Base-by-base conservation (phyloP, 2,888 invertebrate genomes). In the Loripinus fragilis region DNA sequence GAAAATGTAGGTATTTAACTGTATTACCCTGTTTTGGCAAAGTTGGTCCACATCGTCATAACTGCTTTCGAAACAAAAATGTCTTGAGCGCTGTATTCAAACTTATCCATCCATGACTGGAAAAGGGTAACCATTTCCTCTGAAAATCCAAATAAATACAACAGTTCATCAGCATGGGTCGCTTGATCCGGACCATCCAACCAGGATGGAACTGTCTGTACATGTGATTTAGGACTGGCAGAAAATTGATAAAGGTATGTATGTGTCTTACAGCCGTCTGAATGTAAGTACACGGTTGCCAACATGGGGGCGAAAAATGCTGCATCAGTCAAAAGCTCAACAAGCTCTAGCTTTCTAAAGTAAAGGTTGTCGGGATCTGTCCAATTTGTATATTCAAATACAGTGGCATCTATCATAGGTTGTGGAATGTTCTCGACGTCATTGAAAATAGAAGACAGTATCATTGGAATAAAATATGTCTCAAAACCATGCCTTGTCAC, bases 311-410 rank as follows among this genome's bases (percentile, higher is more conserved):
- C 60, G 12, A 28, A 60, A 33, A 60, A 23, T 2, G 25, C n/a
- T 12, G 35, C 30, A 60, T 60, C 60, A 12, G n/a, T 60, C 30
- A 28, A 10, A 15, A 60, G 15, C 5, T 60, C 20, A 23, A 60
- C 12, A 2, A 60, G 25, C 60, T 12, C 15, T 5, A 33, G 25
- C 3, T 60, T 38, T 23, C 60, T 28, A 3, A 15, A 15, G 2
- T 3, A 3, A 17, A 8, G 3, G 17, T 60, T 33, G 25, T 33
- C 25, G 8, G 60, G 60, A 28, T 12, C 5, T 5, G 23, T 8
- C 60, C 60, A 60, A 28, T 60, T 33, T 60, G 60, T 60, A 33
- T 60, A 60, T 60, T 60, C 60, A 60, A 60, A 60, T 12, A 60
- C 35, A 17, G 60, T 25, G n/a, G 48, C 48, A 48, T 48, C 48